A percentile compares a stretch with the other conserved stretches of the same genome.
phyloP scores from a whole-genome alignment of 1,140 invertebrate genomes.

The Drosophila quadrilineata region DNA sequence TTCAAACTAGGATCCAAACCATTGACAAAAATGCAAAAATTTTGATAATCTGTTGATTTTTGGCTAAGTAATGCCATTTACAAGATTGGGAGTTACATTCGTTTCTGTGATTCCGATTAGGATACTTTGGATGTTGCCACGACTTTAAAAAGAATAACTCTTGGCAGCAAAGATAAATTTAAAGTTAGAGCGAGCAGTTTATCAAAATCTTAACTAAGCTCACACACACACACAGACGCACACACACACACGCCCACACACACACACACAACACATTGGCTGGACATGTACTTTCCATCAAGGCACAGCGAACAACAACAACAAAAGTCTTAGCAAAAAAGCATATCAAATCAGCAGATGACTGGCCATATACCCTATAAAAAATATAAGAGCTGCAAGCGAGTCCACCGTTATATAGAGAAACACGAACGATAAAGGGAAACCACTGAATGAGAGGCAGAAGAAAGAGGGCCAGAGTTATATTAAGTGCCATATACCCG shows the following conservation, averaged over 20 bases:
- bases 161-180: slow-evolving; percentile 7
- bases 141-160: too few relatives aligned
- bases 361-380: slow-evolving; percentile 14
- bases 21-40: too few relatives aligned
- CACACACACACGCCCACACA: neutral
- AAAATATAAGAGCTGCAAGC: neutral
- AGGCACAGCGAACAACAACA: neutral
- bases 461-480: too few relatives aligned
- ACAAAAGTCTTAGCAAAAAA: slow-evolving; percentile 4
- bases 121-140: too few relatives aligned
- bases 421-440: too few relatives aligned
- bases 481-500: too few relatives aligned
- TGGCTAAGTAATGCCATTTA: too few relatives aligned
- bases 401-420: neutral
- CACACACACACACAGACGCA: neutral
- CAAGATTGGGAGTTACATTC: too few relatives aligned
- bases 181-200: slow-evolving; percentile 50
- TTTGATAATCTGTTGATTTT: too few relatives aligned
- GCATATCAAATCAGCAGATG: slow-evolving; percentile 25
- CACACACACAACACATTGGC: neutral
- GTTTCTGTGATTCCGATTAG: too few relatives aligned
- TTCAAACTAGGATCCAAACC: too few relatives aligned
- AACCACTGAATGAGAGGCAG: too few relatives aligned
- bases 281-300: neutral
- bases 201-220: slow-evolving; percentile 65